Base-by-base conservation (phyloP, 2,888 invertebrate genomes). In the Cinara cedri region DNA sequence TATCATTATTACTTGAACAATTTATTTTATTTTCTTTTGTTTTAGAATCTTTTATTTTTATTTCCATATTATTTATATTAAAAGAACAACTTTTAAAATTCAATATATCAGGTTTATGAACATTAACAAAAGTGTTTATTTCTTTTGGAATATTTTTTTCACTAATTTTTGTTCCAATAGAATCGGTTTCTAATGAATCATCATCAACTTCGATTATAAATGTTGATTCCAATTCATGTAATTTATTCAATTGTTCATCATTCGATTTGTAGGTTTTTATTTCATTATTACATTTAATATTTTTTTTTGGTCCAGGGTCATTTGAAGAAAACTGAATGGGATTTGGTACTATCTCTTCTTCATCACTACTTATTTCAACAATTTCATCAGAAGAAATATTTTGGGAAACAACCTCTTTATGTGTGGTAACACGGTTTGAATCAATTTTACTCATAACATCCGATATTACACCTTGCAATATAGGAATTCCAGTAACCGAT, bases 281-380 rank as follows among this genome's bases (percentile, higher is more conserved):
- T 26, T 19, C 19, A 26, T 57, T 57, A n/a, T 3, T 11, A 10
- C 1, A 26, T 9, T 26, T 3, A 49, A 42, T 8, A 46, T 14
- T n/a, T 54, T 54, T 24, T 14, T 24, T 10, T n/a, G 0, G 13
- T 26, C 60, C 46, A 46, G 8, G 9, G 3, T 11, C 1, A 21
- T 55, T 42, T 24, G 9, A 8, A 1, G 21, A 0, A 16, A 6
- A 13, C n/a, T 3, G 1, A 4, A 49, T 34, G 13, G 1, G 1
- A 34, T 8, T 4, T 21, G 34, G 1, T 0, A 16, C 0, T 11
- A 3, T 62, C 10, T 16, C 19, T n/a, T 76, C 76, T 0, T 78
- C 78, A 34, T 70, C 70, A 42, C 78, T 78, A 51, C 55, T 66
- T 76, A 70, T 60, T 70, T 78, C 78, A 57, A 78, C 57, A 51